Percentiles rank a stretch among this genome's conserved stretches.
These are phyloP conservation scores for Ceyx melanurus DNA, from an alignment of 2,113 vertebrate species.

Conservation along the genomic window DNA sequence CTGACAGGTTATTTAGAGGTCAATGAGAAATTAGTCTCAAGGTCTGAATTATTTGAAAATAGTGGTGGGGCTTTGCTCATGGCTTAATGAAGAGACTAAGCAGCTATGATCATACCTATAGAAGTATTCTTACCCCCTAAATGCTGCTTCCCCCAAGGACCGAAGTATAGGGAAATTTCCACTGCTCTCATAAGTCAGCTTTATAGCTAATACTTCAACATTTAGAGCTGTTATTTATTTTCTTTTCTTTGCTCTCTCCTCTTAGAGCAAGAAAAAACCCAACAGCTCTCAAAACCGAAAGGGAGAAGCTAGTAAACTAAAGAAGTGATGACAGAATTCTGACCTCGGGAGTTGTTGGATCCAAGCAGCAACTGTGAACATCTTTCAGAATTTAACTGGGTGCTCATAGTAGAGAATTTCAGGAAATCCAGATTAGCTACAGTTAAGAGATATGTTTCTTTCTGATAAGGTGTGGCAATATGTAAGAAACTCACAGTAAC, in stretches of 20 bases:
- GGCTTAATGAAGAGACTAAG: background rate
- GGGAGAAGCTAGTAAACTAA: background rate
- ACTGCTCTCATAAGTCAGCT: background rate
- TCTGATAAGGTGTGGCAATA: slow-evolving; percentile 18
- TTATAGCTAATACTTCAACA: background rate
- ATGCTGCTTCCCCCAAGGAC: background rate
- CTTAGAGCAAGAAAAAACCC: background rate
- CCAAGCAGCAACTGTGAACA: background rate
- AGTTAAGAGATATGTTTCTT: slow-evolving; percentile 36
- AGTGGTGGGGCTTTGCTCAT: background rate
- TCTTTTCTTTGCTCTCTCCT: background rate
- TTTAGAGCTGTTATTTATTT: background rate
- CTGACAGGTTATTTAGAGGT: background rate
- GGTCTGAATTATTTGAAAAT: background rate
- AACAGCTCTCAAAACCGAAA: background rate
- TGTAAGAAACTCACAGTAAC: background rate
- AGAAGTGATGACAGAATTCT: background rate
- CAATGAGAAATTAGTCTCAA: background rate
- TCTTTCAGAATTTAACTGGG: background rate
- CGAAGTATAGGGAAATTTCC: background rate
- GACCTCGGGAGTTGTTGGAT: background rate
- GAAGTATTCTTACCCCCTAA: background rate
- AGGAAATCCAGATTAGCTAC: slow-evolving; percentile 12
- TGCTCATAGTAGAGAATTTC: background rate
- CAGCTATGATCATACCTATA: background rate